Percentiles rank a stretch among this genome's conserved stretches.
These are phyloP conservation scores for Avahi laniger DNA, from an alignment of 2,797 vertebrate species.

Conservation along the genomic window DNA sequence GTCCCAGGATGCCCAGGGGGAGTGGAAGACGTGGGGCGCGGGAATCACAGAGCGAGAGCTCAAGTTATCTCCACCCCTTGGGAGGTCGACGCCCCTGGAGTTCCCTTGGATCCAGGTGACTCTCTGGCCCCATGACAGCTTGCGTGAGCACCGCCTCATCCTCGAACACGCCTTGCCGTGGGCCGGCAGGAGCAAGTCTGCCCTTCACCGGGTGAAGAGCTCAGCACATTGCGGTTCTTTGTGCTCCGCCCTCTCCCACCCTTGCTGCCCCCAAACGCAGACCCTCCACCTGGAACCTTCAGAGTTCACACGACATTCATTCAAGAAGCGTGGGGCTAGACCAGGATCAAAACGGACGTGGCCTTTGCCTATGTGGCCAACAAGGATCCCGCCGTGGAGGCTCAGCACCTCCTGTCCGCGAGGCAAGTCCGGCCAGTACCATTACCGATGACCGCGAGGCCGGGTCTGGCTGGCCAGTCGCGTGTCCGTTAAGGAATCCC, in stretches of 20 bases:
- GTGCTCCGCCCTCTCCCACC: background rate
- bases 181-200: background rate
- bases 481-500: background rate
- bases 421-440: too few relatives aligned
- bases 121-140: background rate
- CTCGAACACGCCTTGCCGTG: background rate
- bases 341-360: background rate
- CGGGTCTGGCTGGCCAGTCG: background rate
- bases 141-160: background rate
- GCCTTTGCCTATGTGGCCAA: background rate
- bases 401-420: rapidly evolving
- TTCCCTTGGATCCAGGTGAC: background rate
- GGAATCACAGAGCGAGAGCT: rapidly evolving
- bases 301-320: background rate
- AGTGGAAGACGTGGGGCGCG: background rate
- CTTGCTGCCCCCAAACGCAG: background rate
- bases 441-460: background rate
- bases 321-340: background rate
- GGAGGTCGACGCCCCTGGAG: background rate
- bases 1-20: background rate
- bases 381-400: background rate
- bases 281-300: background rate
- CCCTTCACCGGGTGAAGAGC: background rate
- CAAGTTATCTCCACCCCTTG: too few relatives aligned
- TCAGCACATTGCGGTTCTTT: background rate